These are phyloP conservation scores for Bombus soroeensis DNA, from an alignment of 1,140 invertebrate species.

Conservation along the genomic window DNA sequence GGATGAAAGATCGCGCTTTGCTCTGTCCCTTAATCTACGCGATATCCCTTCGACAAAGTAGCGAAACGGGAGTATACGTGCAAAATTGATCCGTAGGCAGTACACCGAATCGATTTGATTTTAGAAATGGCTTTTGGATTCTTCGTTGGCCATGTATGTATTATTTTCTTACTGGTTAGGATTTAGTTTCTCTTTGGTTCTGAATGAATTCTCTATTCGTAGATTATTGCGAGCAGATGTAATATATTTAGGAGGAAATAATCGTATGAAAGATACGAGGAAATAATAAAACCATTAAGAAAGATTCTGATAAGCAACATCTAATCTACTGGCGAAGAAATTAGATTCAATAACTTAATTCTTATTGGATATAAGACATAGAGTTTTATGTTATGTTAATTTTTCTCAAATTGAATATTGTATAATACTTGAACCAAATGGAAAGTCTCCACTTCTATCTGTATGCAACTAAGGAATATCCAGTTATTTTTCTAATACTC, in stretches of 20 bases:
- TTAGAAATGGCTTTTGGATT: not conserved
- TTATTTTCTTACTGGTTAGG: not conserved
- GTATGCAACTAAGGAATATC: not conserved
- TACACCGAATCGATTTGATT: not conserved
- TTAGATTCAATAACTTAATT: not conserved
- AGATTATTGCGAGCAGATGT: not conserved
- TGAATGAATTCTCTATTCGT: not conserved
- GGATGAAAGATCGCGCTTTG: constrained; percentile 49
- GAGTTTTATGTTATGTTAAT: not conserved
- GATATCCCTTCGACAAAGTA: not conserved
- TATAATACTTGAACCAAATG: not conserved
- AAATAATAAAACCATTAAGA: not conserved
- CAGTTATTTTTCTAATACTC: not conserved
- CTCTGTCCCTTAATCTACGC: constrained; percentile 7
- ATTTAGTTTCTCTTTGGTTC: not conserved
- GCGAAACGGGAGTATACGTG: not conserved
- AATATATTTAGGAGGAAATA: not conserved
- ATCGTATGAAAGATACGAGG: not conserved
- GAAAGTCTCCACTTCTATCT: not conserved
- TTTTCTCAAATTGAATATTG: not conserved
- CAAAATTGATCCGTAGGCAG: not conserved
- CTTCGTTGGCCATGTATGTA: not conserved
- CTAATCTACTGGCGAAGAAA: not conserved
- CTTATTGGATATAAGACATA: not conserved
- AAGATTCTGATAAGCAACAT: not conserved